These are phyloP conservation scores for Eupithecia subfuscata DNA, from an alignment of 2,888 invertebrate species.

Conservation along the genomic window DNA sequence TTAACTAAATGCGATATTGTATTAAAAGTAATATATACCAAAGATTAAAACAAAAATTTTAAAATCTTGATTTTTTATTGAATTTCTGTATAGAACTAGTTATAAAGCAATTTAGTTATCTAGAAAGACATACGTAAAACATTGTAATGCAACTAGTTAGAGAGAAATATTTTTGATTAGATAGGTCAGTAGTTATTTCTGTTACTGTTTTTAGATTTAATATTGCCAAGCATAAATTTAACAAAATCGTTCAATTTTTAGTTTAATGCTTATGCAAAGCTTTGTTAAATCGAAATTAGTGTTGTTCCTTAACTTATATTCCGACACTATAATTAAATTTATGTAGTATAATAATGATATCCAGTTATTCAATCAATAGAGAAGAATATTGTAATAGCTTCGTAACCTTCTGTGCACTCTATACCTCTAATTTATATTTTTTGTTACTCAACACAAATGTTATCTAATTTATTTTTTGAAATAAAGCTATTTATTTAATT, in stretches of 20 bases:
- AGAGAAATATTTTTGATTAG: background rate
- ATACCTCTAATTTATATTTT: constrained; percentile 33
- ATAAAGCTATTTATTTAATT: constrained; percentile 66
- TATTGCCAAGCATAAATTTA: background rate
- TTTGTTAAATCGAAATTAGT: background rate
- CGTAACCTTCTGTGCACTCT: constrained; percentile 15
- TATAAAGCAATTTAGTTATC: background rate
- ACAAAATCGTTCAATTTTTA: background rate
- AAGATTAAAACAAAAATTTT: constrained; percentile 21
- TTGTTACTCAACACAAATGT: constrained; percentile 51
- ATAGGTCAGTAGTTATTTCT: background rate
- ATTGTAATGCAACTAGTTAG: background rate
- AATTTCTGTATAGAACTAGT: background rate
- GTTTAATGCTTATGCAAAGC: background rate
- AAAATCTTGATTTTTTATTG: background rate
- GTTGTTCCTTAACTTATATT: constrained; percentile 20
- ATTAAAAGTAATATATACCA: constrained; percentile 23
- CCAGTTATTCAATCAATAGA: constrained; percentile 16
- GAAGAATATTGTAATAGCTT: background rate
- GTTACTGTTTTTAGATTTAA: background rate
- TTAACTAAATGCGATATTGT: constrained; percentile 1
- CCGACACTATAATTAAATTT: constrained; percentile 2
- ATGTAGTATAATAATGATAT: background rate
- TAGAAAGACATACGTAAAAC: constrained; percentile 4
- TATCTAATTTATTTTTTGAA: constrained; percentile 76